Evolutionary conservation across 2,888 invertebrate genomes (phyloP), one percentile per base, ranked within the genome.

Genomic region (Netelia fuscicornis): DNA sequence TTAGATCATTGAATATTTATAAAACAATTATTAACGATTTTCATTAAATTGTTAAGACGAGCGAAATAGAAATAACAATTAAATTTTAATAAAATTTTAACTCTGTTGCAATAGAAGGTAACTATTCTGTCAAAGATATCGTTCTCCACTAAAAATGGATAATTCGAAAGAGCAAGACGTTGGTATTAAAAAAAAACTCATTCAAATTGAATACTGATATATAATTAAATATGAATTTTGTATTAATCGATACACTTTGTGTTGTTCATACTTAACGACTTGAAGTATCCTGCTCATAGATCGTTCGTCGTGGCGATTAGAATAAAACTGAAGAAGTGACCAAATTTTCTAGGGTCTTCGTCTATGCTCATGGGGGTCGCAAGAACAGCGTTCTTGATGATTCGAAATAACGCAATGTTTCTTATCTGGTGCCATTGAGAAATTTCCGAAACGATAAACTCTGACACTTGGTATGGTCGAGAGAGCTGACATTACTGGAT

Each of bases 191-290:
- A 20, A 20, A 71, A 30, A 70, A 6, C 23, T 25, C n/a, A 2
- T 65, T 65, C 10, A 20, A 10, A 65, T 42, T 9, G 52, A n/a
- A 13, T 0, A 8, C 11, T 54, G 3, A 48, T 17, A 52, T 3
- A 42, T 23, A 23, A 6, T 37, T 23, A 6, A 56, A 9, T 11
- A 56, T 44, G 2, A 74, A 62, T 3, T 48, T 70, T 11, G 37
- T 30, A 20, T 37, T 17, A 25, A 48, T 52, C 2, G 3, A 68
- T 72, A 11, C 17, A 62, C 37, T 54, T 11, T 30, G 23, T 17
- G 30, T 2, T 72, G 13, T 8, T 74, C 89, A 89, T 91, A 91
- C 91, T 88, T 90, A 77, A 88, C 71, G 30, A 71, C 58, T 87
- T 79, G 83, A 13, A 85, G 83, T 86, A 89, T 67, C 79, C 87